Conservation (phyloP, 2,113 vertebrate species). For the Nerophis lumbriciformis region DNA sequence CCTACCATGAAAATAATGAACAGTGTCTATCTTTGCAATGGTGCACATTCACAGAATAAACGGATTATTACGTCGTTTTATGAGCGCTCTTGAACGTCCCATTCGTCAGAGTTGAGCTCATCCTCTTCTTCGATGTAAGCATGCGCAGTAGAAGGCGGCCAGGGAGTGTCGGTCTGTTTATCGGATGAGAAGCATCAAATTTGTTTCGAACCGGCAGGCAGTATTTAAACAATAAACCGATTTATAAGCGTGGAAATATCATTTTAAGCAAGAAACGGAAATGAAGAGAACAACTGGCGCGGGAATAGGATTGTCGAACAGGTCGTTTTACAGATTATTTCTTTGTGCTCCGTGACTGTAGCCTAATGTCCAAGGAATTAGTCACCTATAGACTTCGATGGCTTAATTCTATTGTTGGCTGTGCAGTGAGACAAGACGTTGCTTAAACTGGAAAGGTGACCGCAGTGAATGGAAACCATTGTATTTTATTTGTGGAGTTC, state of each 20-base stretch:
- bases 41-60: neutral
- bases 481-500: slow-evolving; percentile 2
- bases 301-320: slow-evolving; percentile 8
- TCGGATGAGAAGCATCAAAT: neutral
- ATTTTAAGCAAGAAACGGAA: neutral
- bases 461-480: neutral
- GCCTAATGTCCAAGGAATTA: slow-evolving; percentile 50
- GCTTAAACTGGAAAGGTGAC: slow-evolving; percentile 2
- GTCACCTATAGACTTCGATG: slow-evolving; percentile 36
- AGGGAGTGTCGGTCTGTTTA: slow-evolving; percentile 68
- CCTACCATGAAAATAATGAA: no score
- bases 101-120: slow-evolving; percentile 36
- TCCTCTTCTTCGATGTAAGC: slow-evolving; percentile 15
- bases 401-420: slow-evolving; percentile 18
- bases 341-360: slow-evolving; percentile 43
- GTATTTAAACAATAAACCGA: slow-evolving; percentile 56
- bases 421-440: neutral
- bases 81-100: slow-evolving; percentile 51
- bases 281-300: slow-evolving; percentile 2
- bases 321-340: slow-evolving; percentile 14
- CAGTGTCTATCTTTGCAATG: no score
- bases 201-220: slow-evolving; percentile 32
- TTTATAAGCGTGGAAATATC: slow-evolving; percentile 5
- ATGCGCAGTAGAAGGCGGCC: slow-evolving; percentile 56
- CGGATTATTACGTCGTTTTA: neutral